Evolutionary conservation across 2,888 invertebrate species (phyloP).

Genomic region (Zygothrica quintamaculata): DNA sequence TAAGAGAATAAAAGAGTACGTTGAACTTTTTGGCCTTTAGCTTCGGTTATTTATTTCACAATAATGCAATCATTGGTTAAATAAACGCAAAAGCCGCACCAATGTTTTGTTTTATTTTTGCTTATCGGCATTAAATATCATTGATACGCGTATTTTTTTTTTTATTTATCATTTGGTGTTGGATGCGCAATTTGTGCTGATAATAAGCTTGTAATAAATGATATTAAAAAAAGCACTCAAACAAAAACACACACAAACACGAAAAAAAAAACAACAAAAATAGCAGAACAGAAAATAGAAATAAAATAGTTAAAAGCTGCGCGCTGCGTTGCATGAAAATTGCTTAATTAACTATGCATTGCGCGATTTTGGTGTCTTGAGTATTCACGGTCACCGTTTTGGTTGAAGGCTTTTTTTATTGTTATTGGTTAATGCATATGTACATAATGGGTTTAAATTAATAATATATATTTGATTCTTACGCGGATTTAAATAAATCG

Average conservation of each 20-base stretch:
- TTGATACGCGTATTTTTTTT: constrained; percentile 56
- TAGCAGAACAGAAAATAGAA: constrained; percentile 24
- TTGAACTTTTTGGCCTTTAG: constrained; percentile 51
- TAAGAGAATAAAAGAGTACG: constrained; percentile 16
- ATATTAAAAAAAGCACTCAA: constrained; percentile 28
- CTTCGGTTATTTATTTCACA: constrained; percentile 24
- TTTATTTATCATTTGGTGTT: constrained; percentile 52
- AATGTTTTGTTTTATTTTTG: no score
- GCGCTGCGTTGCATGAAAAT: constrained; percentile 66
- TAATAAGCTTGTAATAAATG: constrained; percentile 45
- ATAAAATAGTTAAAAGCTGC: constrained; percentile 20
- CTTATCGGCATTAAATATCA: constrained; percentile 58
- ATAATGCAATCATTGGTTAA: constrained; percentile 52
- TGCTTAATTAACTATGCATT: constrained; percentile 64
- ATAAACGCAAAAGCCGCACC: constrained; percentile 40
- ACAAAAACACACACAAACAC: background rate
- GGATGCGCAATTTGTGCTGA: constrained; percentile 67
- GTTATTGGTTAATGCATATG: constrained; percentile 21
- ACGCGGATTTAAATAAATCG: constrained; percentile 1
- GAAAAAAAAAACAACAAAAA: constrained; percentile 6
- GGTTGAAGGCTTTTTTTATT: constrained; percentile 57
- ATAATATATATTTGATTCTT: constrained; percentile 7
- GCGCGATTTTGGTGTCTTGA: constrained; percentile 48
- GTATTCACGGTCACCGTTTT: constrained; percentile 67
- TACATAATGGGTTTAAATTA: background rate